phyloP scores from a whole-genome alignment of 2,888 invertebrate species.

The Chrysolina haemoptera region DNA sequence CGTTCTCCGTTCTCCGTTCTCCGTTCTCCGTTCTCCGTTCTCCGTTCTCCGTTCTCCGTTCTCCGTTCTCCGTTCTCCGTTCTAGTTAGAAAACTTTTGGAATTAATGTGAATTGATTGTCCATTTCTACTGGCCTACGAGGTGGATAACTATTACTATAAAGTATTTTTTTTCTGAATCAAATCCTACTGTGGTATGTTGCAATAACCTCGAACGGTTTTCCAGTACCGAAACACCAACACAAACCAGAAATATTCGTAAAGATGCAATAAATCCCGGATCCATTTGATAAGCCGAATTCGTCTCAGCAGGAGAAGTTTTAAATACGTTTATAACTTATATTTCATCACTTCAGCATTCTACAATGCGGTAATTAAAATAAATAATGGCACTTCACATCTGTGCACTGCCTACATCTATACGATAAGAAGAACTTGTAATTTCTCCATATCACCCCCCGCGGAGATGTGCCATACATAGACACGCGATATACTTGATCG shows the following conservation, averaged over 20 bases:
- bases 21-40: too few species aligned
- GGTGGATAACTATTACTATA: neutral
- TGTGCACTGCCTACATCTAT: slow-evolving; percentile 35
- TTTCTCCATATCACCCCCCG: slow-evolving; percentile 37
- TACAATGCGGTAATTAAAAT: slow-evolving; percentile 38
- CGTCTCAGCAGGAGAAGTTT: slow-evolving; percentile 30
- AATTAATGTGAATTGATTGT: too few species aligned
- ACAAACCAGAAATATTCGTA: neutral
- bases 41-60: too few species aligned
- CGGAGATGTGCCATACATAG: slow-evolving; percentile 31
- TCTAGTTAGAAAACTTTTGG: too few species aligned
- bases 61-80: too few species aligned
- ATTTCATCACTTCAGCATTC: slow-evolving; percentile 17
- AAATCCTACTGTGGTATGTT: neutral
- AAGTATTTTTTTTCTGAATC: neutral
- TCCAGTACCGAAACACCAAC: neutral
- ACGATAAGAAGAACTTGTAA: slow-evolving; percentile 20
- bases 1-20: too few species aligned
- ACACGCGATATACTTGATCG: slow-evolving; percentile 50
- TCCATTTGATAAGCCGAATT: neutral
- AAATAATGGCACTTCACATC: slow-evolving; percentile 38
- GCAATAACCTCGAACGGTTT: neutral
- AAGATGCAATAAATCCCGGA: slow-evolving; percentile 10
- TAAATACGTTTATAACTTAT: slow-evolving; percentile 18
- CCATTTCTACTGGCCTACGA: too few species aligned